These are phyloP conservation scores for Vanacampus margaritifer DNA, from an alignment of 2,113 vertebrate species.

Conservation along the genomic window DNA sequence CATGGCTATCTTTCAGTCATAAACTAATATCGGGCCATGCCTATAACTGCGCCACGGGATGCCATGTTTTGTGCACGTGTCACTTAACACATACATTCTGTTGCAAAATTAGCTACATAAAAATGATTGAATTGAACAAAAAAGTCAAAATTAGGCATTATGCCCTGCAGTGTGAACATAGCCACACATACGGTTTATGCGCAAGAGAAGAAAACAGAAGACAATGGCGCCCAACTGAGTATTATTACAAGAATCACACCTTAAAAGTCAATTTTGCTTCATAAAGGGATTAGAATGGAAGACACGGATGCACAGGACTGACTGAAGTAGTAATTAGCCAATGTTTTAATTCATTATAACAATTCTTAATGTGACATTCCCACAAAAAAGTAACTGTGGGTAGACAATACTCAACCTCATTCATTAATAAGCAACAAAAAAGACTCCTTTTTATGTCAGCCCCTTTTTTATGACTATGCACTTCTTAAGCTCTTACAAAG, in stretches of 20 bases:
- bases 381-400: background rate
- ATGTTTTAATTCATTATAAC: conserved; percentile 1
- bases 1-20: no score
- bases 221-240: background rate
- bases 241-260: background rate
- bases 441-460: background rate
- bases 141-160: no score
- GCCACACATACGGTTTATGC: background rate
- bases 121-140: no score
- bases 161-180: no score
- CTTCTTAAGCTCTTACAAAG: background rate
- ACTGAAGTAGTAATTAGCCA: background rate
- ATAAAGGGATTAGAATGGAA: background rate
- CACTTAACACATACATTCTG: no score
- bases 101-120: no score
- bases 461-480: background rate
- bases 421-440: background rate
- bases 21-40: no score
- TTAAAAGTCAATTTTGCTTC: background rate
- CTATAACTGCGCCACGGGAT: no score
- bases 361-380: background rate
- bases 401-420: background rate
- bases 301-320: background rate
- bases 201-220: background rate
- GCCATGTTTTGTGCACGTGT: no score